Base-by-base conservation (phyloP, 2,113 vertebrate species). In the Chaetodon trifascialis region DNA sequence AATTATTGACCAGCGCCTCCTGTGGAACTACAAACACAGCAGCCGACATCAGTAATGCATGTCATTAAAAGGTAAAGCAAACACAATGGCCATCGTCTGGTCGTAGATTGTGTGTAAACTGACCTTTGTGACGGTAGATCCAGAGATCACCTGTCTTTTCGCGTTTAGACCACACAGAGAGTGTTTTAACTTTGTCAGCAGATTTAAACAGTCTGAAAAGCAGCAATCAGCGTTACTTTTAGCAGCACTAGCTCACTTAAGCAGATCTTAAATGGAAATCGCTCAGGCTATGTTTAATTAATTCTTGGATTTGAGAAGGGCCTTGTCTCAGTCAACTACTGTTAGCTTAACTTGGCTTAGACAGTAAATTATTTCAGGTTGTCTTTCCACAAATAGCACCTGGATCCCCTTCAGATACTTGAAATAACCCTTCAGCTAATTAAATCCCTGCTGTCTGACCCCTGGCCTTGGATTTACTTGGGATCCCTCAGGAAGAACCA, bases 371-470 rank as follows among this genome's bases (percentile, higher is more conserved):
- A 88, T 78, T 88, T 77, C 40, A 65, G 42, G 36, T 7, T 11
- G 16, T 58, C 7, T 55, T 51, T 36, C 56, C 66, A 14, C 9
- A 72, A 78, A 86, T 79, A 81, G 60, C 34, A 78, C 51, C 71
- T 25, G 59, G 78, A 83, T 85, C 64, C 17, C 46, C 19, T 55
- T 86, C 70, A 85, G 74, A 83, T 82, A 68, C 76, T 74, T 42
- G 44, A 77, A 86, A 84, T 73, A 72, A 47, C 34, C 34, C 38
- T 81, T 71, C 72, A 60, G 67, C 51, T 86, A 85, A 88, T 88
- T 86, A 74, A 64, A 14, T 67, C 52, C 56, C 23, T 5, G 49
- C 30, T 72, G 47, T 47, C 84, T 80, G 83, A 77, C 69, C 77
- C 47, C 44, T 65, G 46, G 36, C 44, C 44, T 55, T 5, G n/a